phyloP scores from a whole-genome alignment of 2,797 vertebrate species.

The Sus cebifrons region DNA sequence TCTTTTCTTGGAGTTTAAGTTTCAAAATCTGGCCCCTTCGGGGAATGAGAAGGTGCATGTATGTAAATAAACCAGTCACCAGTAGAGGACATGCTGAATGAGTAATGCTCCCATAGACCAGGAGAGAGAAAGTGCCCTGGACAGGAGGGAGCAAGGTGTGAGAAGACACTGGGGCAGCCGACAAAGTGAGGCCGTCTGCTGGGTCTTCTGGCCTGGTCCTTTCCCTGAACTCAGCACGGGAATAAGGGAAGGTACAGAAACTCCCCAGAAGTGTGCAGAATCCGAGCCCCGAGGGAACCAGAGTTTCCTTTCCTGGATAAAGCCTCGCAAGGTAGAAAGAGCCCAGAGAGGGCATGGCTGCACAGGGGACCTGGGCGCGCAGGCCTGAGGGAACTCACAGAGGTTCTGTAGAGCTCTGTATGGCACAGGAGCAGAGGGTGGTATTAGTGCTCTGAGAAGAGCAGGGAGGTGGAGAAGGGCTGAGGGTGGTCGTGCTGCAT shows the following conservation, averaged over 20 bases:
- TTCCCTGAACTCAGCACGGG: not conserved
- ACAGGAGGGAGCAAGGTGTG: not conserved
- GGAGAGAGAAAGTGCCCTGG: not conserved
- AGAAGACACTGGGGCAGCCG: not conserved
- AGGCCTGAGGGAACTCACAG: not conserved
- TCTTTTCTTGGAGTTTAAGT: conserved; percentile 21
- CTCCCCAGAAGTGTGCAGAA: not conserved
- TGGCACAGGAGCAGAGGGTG: not conserved
- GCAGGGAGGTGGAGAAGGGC: not conserved
- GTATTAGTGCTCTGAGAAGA: not conserved
- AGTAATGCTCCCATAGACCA: not conserved
- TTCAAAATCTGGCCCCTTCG: conserved; percentile 32
- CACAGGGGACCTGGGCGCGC: not conserved
- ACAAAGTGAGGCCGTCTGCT: not conserved
- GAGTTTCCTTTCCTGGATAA: not conserved
- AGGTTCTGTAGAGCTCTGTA: not conserved
- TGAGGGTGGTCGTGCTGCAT: not conserved
- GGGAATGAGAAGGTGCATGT: not conserved
- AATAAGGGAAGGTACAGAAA: not conserved
- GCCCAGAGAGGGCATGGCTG: not conserved
- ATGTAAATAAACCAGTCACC: not conserved
- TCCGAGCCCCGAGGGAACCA: not conserved
- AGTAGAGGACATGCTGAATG: not conserved
- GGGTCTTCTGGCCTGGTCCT: not conserved
- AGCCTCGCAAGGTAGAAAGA: not conserved